Evolutionary conservation across 2,113 vertebrate genomes (phyloP), one percentile per base, ranked within the genome.

Genomic region (Carassius gibelio): DNA sequence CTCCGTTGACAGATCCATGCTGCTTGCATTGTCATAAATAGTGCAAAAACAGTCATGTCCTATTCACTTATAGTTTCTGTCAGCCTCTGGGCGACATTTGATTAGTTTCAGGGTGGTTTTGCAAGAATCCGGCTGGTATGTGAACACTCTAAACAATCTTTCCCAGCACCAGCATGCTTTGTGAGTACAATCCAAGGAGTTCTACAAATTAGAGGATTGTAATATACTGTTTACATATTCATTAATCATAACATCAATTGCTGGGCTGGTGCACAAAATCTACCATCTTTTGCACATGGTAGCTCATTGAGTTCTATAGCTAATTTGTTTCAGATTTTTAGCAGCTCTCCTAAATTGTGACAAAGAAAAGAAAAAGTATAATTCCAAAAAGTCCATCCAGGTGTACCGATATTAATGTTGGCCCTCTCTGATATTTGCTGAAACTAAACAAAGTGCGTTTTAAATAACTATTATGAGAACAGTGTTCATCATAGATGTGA

Each of bases 21-120:
- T 61, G 55, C 52, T 79, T 79, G 76, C 55, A 48, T 48, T 75
- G 30, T 79, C 76, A 79, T 79, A 61, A 78, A 59, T 61, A 36
- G 30, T 78, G 42, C 30, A 34, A n/a, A 57, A 57, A 55, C 52
- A 78, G 30, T 78, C 17, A 78, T 61, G 30, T 78, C 75, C 8
- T n/a, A 38, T 78, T 78, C 52, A 8, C 19, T 59, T 78, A 78
- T 5, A 78, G 17, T 78, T 59, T 38, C 75, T 59, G 55, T 38
- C 76, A 78, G 55, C 55, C 52, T 78, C 52, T 78, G 30, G 55
- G 30, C 5, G 17, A 78, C 57, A 62, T 61, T 62, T 13, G 71
- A 75, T 75, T 75, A 48, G 42, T 48, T 75, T 50, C 71, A 26
- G n/a, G 71, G 10, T 0, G 2, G 11, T 48, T 48, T 75, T 75